Evolutionary conservation across 2,113 vertebrate species (phyloP).

Genomic region (Cynopterus brachyotis): DNA sequence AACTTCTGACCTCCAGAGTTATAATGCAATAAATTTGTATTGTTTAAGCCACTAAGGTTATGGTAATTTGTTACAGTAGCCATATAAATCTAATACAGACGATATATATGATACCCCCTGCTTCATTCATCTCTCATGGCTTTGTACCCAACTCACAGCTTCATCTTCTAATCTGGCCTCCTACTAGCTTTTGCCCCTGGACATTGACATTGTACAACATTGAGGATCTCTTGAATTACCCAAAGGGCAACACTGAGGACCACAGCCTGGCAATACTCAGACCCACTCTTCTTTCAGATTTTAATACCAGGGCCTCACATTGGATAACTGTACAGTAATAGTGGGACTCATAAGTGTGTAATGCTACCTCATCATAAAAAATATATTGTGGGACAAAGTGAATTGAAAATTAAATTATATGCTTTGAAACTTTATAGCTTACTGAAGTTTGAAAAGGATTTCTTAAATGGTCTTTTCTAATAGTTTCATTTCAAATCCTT

Average conservation of each 20-base stretch:
- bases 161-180: neutral
- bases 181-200: neutral
- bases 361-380: neutral
- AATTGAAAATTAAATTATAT: neutral
- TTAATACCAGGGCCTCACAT: neutral
- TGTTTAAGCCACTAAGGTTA: neutral
- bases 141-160: neutral
- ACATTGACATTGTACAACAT: neutral
- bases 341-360: neutral
- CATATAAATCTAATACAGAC: neutral
- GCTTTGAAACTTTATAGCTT: neutral
- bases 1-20: neutral
- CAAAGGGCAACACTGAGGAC: accelerated
- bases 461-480: neutral
- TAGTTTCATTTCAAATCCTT: neutral
- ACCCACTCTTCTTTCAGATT: neutral
- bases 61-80: neutral
- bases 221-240: neutral
- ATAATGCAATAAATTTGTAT: neutral
- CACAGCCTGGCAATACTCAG: neutral
- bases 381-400: neutral
- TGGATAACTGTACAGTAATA: neutral
- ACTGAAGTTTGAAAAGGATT: neutral
- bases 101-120: accelerated
- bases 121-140: neutral